Conservation (phyloP, 2,888 invertebrate genomes). For the Isoperla grammatica region DNA sequence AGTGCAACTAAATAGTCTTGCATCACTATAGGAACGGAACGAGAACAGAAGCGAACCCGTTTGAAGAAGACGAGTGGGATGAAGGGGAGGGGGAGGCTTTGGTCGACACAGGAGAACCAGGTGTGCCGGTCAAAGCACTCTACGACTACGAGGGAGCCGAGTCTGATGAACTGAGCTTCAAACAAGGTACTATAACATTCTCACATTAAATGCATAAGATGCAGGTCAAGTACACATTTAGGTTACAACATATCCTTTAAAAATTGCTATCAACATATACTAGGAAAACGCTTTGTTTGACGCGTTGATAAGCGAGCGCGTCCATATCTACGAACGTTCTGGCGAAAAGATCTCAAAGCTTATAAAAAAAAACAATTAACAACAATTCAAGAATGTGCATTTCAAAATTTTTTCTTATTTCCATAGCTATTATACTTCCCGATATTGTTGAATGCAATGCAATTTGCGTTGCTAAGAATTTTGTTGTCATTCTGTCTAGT, state of each 20-base stretch:
- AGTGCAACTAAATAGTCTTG: too few relatives aligned
- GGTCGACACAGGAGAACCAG: conserved; percentile 89
- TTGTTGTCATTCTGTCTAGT: too few relatives aligned
- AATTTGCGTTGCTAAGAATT: too few relatives aligned
- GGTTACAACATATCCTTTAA: too few relatives aligned
- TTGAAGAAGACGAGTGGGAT: conserved; percentile 76
- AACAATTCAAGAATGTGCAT: too few relatives aligned
- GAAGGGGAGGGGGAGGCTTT: conserved; percentile 65
- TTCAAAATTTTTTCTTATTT: too few relatives aligned
- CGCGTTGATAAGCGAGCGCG: too few relatives aligned
- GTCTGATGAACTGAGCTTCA: conserved; percentile 93
- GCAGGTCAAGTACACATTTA: too few relatives aligned
- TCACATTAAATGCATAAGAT: background rate
- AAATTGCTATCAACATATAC: background rate
- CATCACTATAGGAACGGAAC: conserved; percentile 66
- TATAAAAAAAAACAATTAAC: background rate
- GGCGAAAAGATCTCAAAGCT: background rate
- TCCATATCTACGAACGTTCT: too few relatives aligned
- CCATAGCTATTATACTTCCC: too few relatives aligned
- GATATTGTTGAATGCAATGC: too few relatives aligned
- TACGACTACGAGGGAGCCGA: conserved; percentile 97
- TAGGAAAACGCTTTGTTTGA: too few relatives aligned
- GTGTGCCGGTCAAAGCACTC: conserved; percentile 88
- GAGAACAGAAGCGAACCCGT: conserved; percentile 68
- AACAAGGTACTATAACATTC: conserved; percentile 70